Base-by-base conservation (phyloP, 35 echinoderm and acorn worm species). In the Lytechinus pictus region DNA sequence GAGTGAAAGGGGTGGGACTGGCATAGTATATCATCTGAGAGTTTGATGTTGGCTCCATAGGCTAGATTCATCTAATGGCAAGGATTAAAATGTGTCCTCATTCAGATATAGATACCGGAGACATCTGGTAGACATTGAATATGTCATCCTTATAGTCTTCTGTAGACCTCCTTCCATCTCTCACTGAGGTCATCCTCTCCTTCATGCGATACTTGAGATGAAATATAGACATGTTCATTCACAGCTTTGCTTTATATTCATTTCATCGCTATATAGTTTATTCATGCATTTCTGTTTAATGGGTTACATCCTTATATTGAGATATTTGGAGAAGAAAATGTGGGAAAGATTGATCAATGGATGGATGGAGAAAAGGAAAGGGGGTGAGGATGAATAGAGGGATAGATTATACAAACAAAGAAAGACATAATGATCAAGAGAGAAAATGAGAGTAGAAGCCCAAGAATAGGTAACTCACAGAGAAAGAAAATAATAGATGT, bases 91-190 rank as follows among this genome's bases (percentile, higher is more conserved):
- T 24, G 12, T 79, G 21, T 79, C 66, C 66, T 79, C 66, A 79
- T 79, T 79, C 19, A 79, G 66, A 79, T 14, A 79, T 79, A 79
- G 66, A 79, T 79, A 24, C 66, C 66, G 4, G 19, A 79, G 66
- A 79, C 66, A 79, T 79, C 66, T 79, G 66, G 66, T 79, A 79
- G 66, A 79, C 66, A 79, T 79, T 79, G 66, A 79, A 79, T 16
- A 79, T 79, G 21, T 24, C 66, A 7, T 79, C 19, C 66, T 79
- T 79, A 79, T 79, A 79, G 66, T 79, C 66, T 79, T 7, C 66
- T 16, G 21, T 24, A 79, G 66, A 79, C 66, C 66, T 79, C 66
- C 66, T 24, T 79, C 66, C 66, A 79, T 79, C 66, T 79, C 66
- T 79, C 66, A 79, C 19, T 79, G 66, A 79, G 66, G 66, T 79